Evolutionary conservation across 2,113 vertebrate species (phyloP), one percentile per base, ranked within the genome.

Genomic region (Aegotheles bennettii): DNA sequence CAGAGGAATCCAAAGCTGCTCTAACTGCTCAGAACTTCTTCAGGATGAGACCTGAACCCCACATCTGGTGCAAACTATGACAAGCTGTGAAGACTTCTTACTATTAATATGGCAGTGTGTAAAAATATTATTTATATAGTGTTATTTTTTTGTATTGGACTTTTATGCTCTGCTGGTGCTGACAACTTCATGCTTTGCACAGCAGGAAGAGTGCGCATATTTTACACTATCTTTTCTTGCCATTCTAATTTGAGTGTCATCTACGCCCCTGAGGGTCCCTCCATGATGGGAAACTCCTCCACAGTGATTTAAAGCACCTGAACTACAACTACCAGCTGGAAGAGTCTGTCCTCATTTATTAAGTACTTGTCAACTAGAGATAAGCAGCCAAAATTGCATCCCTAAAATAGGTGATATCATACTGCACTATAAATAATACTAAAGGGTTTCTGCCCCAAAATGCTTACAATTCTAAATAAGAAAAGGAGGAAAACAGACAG

Each of bases 1-100:
- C 14, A 82, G 25, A 64, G 48, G 31, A 89, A 71, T 56, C 36
- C 64, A 75, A 63, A 81, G 11, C 36, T 83, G 10, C 6, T 12
- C 63, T 33, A 69, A 83, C 38, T 38, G 38, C 29, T 87, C 56
- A 51, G n/a, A 81, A 71, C 38, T 75, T 76, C 40, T 76, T 63
- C 21, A 74, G 50, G 15, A 36, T 42, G 36, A 2, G 13, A 85
- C 42, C 2, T 2, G 42, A 70, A 31, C 12, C 64, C 33, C 19
- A 36, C 0, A 0, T 31, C 38, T 67, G 23, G 21, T 4, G 10
- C 21, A 40, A 77, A 78, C 14, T 5, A 11, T 31, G 25, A 47
- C 14, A 13, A 31, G 16, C 18, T 69, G 17, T 20, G n/a, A 89
- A 71, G 38, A 4, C 1, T 59, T 73, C 43, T 80, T 60, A 33